Percentiles rank a stretch among this genome's conserved stretches.
Conservation (phyloP, 2,797 vertebrate genomes). For the Galaxias olidus region DNA sequence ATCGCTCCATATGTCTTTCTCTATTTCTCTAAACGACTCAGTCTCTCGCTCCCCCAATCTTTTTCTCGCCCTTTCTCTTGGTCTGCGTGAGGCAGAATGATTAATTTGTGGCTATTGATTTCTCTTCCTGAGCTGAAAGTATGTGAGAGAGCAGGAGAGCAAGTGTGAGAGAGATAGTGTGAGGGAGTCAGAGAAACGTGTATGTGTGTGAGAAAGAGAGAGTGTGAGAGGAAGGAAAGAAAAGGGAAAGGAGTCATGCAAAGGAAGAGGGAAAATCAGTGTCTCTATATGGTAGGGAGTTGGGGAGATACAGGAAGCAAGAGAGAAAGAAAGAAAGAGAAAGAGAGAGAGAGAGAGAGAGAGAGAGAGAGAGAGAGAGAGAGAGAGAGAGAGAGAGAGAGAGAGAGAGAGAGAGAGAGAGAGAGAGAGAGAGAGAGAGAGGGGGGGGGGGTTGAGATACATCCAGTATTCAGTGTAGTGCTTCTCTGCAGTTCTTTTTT, state of each 20-base stretch:
- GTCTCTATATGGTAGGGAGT: slow-evolving; percentile 11
- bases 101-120: slow-evolving; percentile 93
- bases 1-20: slow-evolving; percentile 47
- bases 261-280: background rate
- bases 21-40: slow-evolving; percentile 35
- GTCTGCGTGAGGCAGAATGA: slow-evolving; percentile 78
- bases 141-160: slow-evolving; percentile 20
- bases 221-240: slow-evolving; percentile 9
- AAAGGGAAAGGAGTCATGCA: no score
- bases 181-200: background rate
- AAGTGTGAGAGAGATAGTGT: slow-evolving; percentile 21
- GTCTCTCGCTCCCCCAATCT: slow-evolving; percentile 32
- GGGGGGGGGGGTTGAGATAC: slow-evolving; percentile 62
- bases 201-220: slow-evolving; percentile 15
- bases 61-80: slow-evolving; percentile 36
- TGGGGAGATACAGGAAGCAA: slow-evolving; percentile 5
- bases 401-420: background rate
- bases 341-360: background rate
- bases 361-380: slow-evolving; percentile 11
- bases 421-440: slow-evolving; percentile 50
- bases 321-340: slow-evolving; percentile 8
- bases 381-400: slow-evolving; percentile 18
- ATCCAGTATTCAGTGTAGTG: slow-evolving; percentile 91
- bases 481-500: slow-evolving; percentile 89
- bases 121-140: slow-evolving; percentile 73